Conservation (phyloP, 2,888 invertebrate species). For the Linyphia triangularis region DNA sequence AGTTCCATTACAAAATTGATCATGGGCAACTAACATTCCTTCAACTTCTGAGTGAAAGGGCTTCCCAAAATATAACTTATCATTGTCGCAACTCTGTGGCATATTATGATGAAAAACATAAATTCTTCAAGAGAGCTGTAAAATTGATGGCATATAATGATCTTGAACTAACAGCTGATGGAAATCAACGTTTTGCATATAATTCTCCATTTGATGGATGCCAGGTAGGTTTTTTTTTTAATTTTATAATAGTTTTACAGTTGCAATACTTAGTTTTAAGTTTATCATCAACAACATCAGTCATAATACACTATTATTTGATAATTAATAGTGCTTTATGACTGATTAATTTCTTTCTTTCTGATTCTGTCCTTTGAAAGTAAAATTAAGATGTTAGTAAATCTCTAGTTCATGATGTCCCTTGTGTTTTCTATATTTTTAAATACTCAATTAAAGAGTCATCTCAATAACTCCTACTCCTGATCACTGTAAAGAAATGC, state of each 20-base stretch:
- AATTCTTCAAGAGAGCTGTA: slow-evolving; percentile 86
- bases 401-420: no score
- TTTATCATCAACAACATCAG: neutral
- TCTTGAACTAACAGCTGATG: slow-evolving; percentile 88
- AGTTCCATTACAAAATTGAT: slow-evolving; percentile 93
- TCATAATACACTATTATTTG: neutral
- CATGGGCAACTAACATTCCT: slow-evolving; percentile 91
- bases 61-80: slow-evolving; percentile 91
- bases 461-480: no score
- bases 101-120: slow-evolving; percentile 85
- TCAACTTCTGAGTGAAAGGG: slow-evolving; percentile 88
- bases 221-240: slow-evolving; percentile 83
- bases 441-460: no score
- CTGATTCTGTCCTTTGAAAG: no score
- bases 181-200: slow-evolving; percentile 86
- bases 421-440: no score
- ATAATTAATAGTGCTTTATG: no score
- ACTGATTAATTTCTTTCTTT: no score
- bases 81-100: slow-evolving; percentile 91
- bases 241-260: neutral
- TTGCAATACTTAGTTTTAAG: neutral
- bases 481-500: no score
- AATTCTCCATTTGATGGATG: slow-evolving; percentile 89
- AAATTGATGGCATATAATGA: slow-evolving; percentile 91
- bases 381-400: no score